These are phyloP conservation scores for Pandion haliaetus DNA, from an alignment of 2,113 vertebrate species.

Conservation along the genomic window DNA sequence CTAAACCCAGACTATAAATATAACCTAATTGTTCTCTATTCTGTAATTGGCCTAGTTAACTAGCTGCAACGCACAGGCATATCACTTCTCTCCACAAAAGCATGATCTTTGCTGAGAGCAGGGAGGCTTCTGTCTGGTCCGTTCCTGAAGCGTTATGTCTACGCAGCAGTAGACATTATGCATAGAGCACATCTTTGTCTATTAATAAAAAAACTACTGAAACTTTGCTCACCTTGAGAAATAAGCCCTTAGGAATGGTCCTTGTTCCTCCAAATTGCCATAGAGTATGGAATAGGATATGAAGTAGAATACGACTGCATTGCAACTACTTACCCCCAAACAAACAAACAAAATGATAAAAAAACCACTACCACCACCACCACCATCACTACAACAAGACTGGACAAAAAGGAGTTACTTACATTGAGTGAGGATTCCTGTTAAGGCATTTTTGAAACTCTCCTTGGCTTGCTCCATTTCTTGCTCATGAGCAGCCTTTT, in stretches of 20 bases:
- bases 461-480: slow-evolving; percentile 89
- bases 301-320: slow-evolving; percentile 69
- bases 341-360: slow-evolving; percentile 24
- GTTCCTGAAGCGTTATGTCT: background rate
- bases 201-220: slow-evolving; percentile 62
- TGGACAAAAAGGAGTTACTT: slow-evolving; percentile 73
- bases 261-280: slow-evolving; percentile 73
- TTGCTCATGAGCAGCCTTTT: slow-evolving; percentile 86
- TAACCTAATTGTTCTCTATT: background rate
- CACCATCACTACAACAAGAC: slow-evolving; percentile 34
- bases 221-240: slow-evolving; percentile 81
- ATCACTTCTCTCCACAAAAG: background rate
- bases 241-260: slow-evolving; percentile 75
- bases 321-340: slow-evolving; percentile 80
- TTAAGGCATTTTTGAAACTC: slow-evolving; percentile 85
- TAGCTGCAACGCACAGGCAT: background rate
- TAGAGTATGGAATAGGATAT: slow-evolving; percentile 66
- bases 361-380: slow-evolving; percentile 50
- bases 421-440: slow-evolving; percentile 89
- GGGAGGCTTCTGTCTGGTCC: background rate
- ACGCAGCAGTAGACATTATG: background rate
- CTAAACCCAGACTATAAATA: slow-evolving; percentile 10
- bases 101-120: background rate
- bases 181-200: background rate
- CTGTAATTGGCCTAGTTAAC: background rate